Base-by-base conservation (phyloP, 2,113 vertebrate species). In the Paracanthobrama guichenoti region DNA sequence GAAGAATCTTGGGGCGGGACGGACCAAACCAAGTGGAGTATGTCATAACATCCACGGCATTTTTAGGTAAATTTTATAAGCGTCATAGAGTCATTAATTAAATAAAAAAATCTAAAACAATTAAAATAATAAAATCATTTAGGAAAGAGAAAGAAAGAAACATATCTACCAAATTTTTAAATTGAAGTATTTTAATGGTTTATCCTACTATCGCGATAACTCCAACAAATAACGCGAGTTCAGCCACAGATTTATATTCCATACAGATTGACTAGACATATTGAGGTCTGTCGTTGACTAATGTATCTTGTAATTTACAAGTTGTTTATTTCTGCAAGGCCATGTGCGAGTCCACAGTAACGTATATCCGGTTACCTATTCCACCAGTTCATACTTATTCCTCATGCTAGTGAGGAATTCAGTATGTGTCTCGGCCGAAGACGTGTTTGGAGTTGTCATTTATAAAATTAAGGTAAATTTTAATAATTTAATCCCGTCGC, bases 1-100 rank as follows among this genome's bases (percentile, higher is more conserved):
- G 94, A 95, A 95, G 92, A 88, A 83, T 94, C 93, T 79, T 87
- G 72, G 87, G 92, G 90, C 55, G 90, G 89, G 77, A 83, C 85
- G 90, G 92, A 87, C 86, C 89, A 90, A 82, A 94, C 94, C 92
- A 95, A 92, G 77, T 90, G 1, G 18, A 8, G 9, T 22, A 2
- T 14, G 24, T 35, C 1, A 24, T 16, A 24, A 26, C n/a, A 24
- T 59, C 74, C 1, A 16, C 13, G 44, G 9, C 18, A 12, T 69
- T 69, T 48, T 73, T 22, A 2, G 12, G 11, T 3, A 26, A 16
- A 26, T 24, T 46, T 24, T 6, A 6, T n/a, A 3, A 74, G n/a
- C 6, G 12, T 26, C 59, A 26, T 46, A 2, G 0, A 46, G n/a
- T 73, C 2, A 6, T 1, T 73, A 24, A 4, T 73, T 46, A 46